Base-by-base conservation (phyloP, 2,113 vertebrate species). In the Amblyornis subalaris region DNA sequence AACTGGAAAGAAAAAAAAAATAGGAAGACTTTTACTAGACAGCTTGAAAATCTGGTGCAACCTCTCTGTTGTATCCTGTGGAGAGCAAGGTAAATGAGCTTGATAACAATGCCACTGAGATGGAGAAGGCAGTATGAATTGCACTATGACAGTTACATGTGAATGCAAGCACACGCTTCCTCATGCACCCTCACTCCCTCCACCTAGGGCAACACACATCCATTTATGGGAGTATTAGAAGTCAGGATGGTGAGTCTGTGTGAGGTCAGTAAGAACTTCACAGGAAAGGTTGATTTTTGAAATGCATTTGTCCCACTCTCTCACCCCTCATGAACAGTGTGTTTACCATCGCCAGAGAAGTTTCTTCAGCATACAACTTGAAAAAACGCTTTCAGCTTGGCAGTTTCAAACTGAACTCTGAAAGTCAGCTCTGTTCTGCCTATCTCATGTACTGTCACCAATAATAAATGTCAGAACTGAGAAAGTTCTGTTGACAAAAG, bases 211-310 rank as follows among this genome's bases (percentile, higher is more conserved):
- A 66, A 57, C 65, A 81, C 40, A 50, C 53, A 84, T 7, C 84
- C 89, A 66, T 89, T 82, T 79, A 82, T 51, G 94, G 95, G 38
- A 89, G 88, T 74, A 60, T 14, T 33, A 88, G 62, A 50, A 95
- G 58, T 62, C 54, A 83, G 74, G 64, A 60, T 16, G 60, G 29
- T 88, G 93, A 96, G 25, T 79, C 61, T 81, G 22, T 8, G 29
- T 92, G 87, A 94, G 70, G 16, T 65, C 89, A 94, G 74, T 53
- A 81, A 69, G 48, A 95, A 69, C 42, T 58, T 66, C 48, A 74
- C 40, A 79, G 10, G 62, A 80, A 77, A 81, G 18, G n/a, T 2
- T 72, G 54, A 44, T 87, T 92, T 87, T 73, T 87, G 74, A 94
- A 74, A 57, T 53, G 55, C 38, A 38, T 36, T 55, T 61, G 18